Conservation (phyloP, 2,797 vertebrate species). For the Cheirogaleus major region DNA sequence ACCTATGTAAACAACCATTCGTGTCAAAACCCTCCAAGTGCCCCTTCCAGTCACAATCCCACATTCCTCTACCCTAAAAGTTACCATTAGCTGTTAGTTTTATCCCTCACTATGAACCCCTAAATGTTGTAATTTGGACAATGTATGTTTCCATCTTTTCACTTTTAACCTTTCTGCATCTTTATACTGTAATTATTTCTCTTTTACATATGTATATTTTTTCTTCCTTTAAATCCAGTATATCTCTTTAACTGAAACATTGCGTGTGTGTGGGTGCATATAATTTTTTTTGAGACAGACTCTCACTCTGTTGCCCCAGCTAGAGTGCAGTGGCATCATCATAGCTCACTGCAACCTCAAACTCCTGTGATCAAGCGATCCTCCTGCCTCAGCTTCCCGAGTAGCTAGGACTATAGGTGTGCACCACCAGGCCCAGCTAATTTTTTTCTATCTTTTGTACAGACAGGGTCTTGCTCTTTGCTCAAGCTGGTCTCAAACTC, state of each 20-base stretch:
- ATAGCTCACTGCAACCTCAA: no score
- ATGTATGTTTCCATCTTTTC: neutral
- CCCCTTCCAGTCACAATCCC: neutral
- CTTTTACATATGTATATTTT: neutral
- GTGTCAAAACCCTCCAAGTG: neutral
- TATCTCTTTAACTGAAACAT: neutral
- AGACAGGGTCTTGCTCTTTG: no score
- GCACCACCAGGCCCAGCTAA: no score
- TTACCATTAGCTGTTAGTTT: neutral
- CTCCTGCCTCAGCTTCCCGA: no score
- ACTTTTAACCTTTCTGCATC: neutral
- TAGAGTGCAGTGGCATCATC: no score
- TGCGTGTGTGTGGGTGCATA: neutral
- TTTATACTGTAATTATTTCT: neutral
- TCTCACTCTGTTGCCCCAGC: no score
- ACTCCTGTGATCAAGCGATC: no score
- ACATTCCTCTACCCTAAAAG: neutral
- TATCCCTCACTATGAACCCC: neutral
- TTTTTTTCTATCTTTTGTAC: no score
- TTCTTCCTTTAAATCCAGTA: conserved; percentile 21
- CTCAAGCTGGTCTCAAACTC: no score
- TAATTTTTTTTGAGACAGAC: no score
- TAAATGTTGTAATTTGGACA: neutral
- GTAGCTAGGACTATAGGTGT: no score
- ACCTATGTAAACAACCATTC: neutral